These are phyloP conservation scores for Planiliza haematocheilus DNA, from an alignment of 2,113 vertebrate genomes.

Conservation along the genomic window DNA sequence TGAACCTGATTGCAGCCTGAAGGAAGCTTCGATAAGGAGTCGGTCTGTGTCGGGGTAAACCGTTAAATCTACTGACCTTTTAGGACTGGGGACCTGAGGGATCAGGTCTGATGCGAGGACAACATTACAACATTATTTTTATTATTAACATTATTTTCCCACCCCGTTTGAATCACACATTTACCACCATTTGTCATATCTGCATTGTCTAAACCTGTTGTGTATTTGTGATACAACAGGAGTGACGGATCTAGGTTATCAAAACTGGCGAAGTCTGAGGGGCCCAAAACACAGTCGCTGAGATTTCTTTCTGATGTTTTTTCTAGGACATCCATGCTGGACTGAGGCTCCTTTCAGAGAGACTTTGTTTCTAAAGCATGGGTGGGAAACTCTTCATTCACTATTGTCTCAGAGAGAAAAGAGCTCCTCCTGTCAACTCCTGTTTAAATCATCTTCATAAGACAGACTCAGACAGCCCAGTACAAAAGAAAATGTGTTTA, in stretches of 20 bases:
- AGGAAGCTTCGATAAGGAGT: conserved; percentile 34
- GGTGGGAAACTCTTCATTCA: conserved; percentile 25
- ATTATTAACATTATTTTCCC: conserved; percentile 16
- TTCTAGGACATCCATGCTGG: conserved; percentile 24
- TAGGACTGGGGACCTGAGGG: neutral
- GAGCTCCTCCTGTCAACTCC: conserved; percentile 13
- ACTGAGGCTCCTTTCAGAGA: conserved; percentile 12
- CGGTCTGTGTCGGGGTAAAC: conserved; percentile 39
- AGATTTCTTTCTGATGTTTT: conserved; percentile 30
- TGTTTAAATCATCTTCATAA: neutral
- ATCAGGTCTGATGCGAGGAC: neutral
- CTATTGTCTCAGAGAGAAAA: conserved; percentile 3
- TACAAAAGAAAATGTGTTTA: no score
- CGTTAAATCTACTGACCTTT: conserved; percentile 38
- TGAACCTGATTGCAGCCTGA: conserved; percentile 30
- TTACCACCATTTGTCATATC: neutral
- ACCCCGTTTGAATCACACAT: conserved; percentile 21
- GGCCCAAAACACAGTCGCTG: neutral
- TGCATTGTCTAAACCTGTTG: conserved; percentile 5
- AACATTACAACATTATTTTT: no score
- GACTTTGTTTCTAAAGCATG: conserved; percentile 1
- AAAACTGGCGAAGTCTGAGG: neutral
- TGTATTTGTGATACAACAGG: neutral
- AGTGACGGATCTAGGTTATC: conserved; percentile 29
- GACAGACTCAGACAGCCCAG: conserved; percentile 4